phyloP scores from a whole-genome alignment of 2,888 invertebrate species.

The Keiferia lycopersicella region DNA sequence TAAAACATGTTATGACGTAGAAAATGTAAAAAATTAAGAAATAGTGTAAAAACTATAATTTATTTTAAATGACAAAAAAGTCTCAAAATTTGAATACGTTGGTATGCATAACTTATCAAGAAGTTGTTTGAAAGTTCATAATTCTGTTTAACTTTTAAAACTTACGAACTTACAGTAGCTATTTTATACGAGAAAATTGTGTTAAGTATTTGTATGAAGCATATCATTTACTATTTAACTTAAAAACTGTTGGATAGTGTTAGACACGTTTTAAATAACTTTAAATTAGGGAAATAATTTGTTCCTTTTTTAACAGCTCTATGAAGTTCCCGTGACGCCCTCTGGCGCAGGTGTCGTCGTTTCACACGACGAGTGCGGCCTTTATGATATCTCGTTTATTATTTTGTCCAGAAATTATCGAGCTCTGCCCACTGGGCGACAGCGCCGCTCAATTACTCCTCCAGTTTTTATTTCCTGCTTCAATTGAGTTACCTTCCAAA shows the following conservation, averaged over 20 bases:
- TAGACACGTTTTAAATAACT: background rate
- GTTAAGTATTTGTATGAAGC: no score
- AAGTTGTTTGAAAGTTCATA: no score
- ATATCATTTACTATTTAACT: no score
- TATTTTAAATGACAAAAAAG: no score
- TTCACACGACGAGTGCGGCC: slow-evolving; percentile 68
- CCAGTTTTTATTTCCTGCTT: slow-evolving; percentile 1
- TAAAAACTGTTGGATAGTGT: background rate
- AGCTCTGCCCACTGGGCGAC: slow-evolving; percentile 52
- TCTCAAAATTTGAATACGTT: no score
- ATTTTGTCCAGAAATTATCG: slow-evolving; percentile 67
- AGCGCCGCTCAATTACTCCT: slow-evolving; percentile 25
- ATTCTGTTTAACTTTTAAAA: no score
- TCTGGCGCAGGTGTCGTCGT: slow-evolving; percentile 71
- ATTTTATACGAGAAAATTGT: no score
- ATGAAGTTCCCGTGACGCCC: slow-evolving; percentile 40
- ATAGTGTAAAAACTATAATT: no score
- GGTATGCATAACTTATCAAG: no score
- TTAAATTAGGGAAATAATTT: background rate
- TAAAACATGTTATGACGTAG: background rate
- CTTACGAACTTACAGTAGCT: no score
- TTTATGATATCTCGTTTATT: slow-evolving; percentile 74
- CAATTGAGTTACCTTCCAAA: background rate
- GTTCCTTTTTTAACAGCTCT: slow-evolving; percentile 36
- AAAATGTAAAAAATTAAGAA: background rate